phyloP scores from a whole-genome alignment of 2,888 invertebrate genomes.

The Aleiodes alternator region DNA sequence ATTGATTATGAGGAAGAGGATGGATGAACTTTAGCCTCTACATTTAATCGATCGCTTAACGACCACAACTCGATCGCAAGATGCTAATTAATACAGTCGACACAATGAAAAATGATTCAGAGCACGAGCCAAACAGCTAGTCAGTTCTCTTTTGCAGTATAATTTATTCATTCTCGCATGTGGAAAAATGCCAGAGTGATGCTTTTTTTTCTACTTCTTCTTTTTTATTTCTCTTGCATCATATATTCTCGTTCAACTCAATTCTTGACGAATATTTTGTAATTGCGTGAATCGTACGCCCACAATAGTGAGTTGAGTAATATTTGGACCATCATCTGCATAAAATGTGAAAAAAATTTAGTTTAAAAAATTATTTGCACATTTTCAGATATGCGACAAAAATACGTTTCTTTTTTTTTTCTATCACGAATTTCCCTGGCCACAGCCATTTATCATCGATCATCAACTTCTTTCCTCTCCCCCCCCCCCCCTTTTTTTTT shows the following conservation, averaged over 20 bases:
- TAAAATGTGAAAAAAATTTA: no score
- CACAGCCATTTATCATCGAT: no score
- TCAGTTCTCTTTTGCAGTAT: neutral
- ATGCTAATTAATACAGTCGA: constrained; percentile 71
- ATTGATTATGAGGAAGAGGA: constrained; percentile 43
- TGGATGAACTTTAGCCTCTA: constrained; percentile 65
- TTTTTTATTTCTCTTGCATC: constrained; percentile 2
- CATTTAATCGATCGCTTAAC: constrained; percentile 73
- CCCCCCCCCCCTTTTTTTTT: no score
- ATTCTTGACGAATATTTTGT: neutral
- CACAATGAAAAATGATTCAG: constrained; percentile 47
- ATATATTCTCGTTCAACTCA: constrained; percentile 1
- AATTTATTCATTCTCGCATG: constrained; percentile 28
- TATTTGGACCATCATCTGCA: neutral
- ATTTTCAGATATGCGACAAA: no score
- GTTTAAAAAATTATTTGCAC: no score
- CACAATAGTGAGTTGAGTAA: constrained; percentile 1
- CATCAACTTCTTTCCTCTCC: no score
- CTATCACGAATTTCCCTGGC: no score
- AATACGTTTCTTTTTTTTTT: no score
- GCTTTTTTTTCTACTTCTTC: neutral
- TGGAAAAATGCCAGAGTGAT: constrained; percentile 31
- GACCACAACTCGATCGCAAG: constrained; percentile 67
- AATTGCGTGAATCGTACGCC: constrained; percentile 8
- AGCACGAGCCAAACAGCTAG: constrained; percentile 45